Evolutionary conservation across 2,888 invertebrate species (phyloP), one percentile per base, ranked within the genome.

Genomic region (Danaus chrysippus): DNA sequence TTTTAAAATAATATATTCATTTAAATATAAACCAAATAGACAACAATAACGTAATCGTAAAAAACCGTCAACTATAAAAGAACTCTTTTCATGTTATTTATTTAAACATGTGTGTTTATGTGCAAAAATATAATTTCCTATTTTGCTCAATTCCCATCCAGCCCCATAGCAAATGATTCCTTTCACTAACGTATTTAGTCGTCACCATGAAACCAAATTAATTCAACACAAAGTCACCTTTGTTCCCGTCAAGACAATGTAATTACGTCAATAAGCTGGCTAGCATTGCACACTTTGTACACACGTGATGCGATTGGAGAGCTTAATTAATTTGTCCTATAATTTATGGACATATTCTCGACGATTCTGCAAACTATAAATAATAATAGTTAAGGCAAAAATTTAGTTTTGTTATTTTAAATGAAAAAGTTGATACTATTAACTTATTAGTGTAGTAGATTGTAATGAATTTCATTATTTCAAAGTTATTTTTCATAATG

Each of bases 231-330:
- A 76, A 80, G 76, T 78, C 75, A 82, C 72, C 81, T 83, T 84
- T 81, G 79, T 81, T 67, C 74, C 68, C 68, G 71, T 74, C 71
- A 75, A 76, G 73, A 76, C 76, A 84, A 85, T 81, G 79, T 80
- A 81, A 87, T 86, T 86, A 86, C 72, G 71, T 66, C 75, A 77
- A 81, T 78, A 81, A 79, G 78, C 76, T 68, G 66, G 70, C 71
- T 71, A 71, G 73, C 72, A 76, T 72, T 73, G 74, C 49, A 75
- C 71, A 17, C 60, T 15, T 46, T 1, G 60, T 62, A 11, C 60
- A 65, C 65, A 67, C 49, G 17, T 49, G 17, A 49, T 17, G 17
- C 49, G 49, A 8, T 49, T 17, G 17, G 17, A 49, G 49, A 49
- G 17, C 9, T 49, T 49, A 49, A 46, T 46, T 46, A 46, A 49